These are phyloP conservation scores for Peribatodes rhomboidaria DNA, from an alignment of 2,888 invertebrate genomes.

Conservation along the genomic window DNA sequence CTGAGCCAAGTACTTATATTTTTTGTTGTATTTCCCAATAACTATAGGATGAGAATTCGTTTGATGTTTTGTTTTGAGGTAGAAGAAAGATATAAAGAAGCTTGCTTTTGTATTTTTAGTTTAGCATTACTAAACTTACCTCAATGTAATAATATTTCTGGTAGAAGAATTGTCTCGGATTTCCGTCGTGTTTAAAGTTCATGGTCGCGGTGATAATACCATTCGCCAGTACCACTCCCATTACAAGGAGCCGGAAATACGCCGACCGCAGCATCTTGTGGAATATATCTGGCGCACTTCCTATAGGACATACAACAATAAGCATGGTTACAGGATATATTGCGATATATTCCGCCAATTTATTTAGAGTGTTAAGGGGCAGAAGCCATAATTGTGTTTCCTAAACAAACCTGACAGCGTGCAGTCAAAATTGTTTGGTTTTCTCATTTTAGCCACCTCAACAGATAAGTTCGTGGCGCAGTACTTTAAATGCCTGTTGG, in stretches of 20 bases:
- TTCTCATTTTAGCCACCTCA: neutral
- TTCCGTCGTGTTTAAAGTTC: constrained; percentile 96
- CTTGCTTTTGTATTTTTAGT: too few relatives aligned
- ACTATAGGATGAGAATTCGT: too few relatives aligned
- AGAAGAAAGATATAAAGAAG: too few relatives aligned
- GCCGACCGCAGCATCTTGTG: constrained; percentile 95
- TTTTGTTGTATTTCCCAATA: too few relatives aligned
- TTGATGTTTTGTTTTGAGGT: too few relatives aligned
- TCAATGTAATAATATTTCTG: constrained; percentile 98
- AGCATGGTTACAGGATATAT: neutral
- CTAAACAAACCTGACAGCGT: neutral
- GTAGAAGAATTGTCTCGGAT: constrained; percentile 93
- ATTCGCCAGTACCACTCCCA: constrained; percentile 97
- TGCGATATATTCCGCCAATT: neutral
- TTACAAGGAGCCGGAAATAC: constrained; percentile 96
- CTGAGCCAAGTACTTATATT: neutral
- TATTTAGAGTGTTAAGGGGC: neutral
- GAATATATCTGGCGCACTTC: constrained; percentile 93
- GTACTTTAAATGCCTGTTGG: neutral
- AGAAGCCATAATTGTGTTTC: neutral
- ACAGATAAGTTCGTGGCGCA: neutral
- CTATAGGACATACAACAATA: constrained; percentile 52
- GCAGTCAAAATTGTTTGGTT: neutral
- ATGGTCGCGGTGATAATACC: constrained; percentile 98
- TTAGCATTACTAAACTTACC: too few relatives aligned